Evolutionary conservation across 2,797 vertebrate genomes (phyloP), one percentile per base, ranked within the genome.

Genomic region (Trichosurus vulpecula): DNA sequence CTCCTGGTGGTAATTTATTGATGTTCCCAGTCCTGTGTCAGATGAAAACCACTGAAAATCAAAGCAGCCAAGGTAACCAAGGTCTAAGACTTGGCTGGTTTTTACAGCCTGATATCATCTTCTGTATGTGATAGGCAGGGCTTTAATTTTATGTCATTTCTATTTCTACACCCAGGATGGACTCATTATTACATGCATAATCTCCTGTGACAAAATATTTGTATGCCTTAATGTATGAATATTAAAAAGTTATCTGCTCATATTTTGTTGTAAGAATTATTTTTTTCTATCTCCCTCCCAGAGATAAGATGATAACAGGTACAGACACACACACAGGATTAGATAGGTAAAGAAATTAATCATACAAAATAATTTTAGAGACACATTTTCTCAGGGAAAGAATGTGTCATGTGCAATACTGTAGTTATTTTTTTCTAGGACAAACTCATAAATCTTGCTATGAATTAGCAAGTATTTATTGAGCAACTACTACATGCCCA

Each of bases 1-100:
- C 95, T 95, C 91, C 97, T 96, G 47, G 90, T 96, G 96, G 97
- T 94, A 3, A 92, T 96, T 91, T 91, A 52, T 25, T 74, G 74
- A 91, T 29, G 25, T 94, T 57, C 54, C 61, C 0, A 14, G 74
- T 27, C 41, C 74, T 87, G 74, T 87, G 30, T 55, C 58, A 95
- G 2, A 91, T 91, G 35, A 91, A 96, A 93, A 95, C 4, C 19
- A 90, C 47, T 11, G 12, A 22, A 51, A 95, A 51, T 94, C 53
- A 90, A 92, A 91, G 8, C 58, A 92, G 31, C 25, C 52, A 90
- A 74, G 1, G 57, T 51, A 93, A 19, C 27, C 1, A 9, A 58
- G 0, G 10, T 27, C 14, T 29, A 81, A 54, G 30, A 74, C 12
- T 29, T 16, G 12, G 4, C 74, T 87, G 74, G 41, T 27, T 25